These are phyloP conservation scores for Drosophila mercatorum DNA, from an alignment of 2,888 invertebrate species.

Conservation along the genomic window DNA sequence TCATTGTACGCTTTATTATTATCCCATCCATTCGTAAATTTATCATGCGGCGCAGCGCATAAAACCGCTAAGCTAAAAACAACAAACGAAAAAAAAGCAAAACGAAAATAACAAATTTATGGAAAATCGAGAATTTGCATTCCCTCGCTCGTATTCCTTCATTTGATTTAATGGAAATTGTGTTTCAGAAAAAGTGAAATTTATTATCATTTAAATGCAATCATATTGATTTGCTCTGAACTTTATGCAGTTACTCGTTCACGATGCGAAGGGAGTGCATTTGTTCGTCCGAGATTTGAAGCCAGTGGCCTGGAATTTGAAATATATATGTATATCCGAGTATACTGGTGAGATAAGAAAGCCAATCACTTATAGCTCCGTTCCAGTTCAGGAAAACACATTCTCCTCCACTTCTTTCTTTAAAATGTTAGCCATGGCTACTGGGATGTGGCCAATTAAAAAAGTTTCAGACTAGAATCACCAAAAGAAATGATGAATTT, in stretches of 20 bases:
- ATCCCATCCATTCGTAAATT: constrained; percentile 65
- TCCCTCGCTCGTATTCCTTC: constrained; percentile 25
- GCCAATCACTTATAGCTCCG: too few species aligned
- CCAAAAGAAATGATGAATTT: neutral
- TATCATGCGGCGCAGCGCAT: constrained; percentile 42
- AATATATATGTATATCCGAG: neutral
- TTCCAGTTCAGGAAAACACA: too few species aligned
- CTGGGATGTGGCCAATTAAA: too few species aligned
- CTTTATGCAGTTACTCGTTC: neutral
- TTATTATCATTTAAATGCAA: constrained; percentile 14
- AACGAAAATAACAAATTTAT: constrained; percentile 49
- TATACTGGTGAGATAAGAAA: too few species aligned
- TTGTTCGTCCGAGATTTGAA: neutral
- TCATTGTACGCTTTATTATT: constrained; percentile 57
- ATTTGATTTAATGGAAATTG: constrained; percentile 25
- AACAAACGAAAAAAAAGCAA: constrained; percentile 16
- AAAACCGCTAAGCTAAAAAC: constrained; percentile 21
- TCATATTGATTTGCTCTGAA: constrained; percentile 15
- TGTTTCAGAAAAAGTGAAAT: constrained; percentile 9
- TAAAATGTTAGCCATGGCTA: too few species aligned
- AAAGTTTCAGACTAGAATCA: neutral
- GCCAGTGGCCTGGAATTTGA: neutral
- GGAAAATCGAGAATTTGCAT: constrained; percentile 49
- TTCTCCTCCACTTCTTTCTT: too few species aligned
- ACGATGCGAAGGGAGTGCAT: too few species aligned